Base-by-base conservation (phyloP, 2,113 vertebrate genomes). In the Cyphomyrus plagiostoma region DNA sequence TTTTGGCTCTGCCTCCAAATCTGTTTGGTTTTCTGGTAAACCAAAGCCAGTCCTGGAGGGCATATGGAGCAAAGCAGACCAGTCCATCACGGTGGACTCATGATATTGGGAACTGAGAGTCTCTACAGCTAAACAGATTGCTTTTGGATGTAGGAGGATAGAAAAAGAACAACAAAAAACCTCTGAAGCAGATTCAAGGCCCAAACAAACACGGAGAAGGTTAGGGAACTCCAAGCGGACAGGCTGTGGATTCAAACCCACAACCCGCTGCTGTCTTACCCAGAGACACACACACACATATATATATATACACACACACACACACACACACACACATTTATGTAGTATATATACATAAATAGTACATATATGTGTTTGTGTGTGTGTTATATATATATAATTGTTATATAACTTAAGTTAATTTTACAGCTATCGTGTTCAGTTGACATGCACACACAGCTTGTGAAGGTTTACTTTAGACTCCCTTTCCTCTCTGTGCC, bases 341-440 rank as follows among this genome's bases (percentile, higher is more conserved):
- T 35, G 35, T 35, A 35, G 35, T 35, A 35, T 35, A 50, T 50
- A 13, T 49, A 53, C 11, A 53, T 21, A 53, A 1, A 48, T 48
- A 48, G 4, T 11, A 50, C 7, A 50, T 50, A 13, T 50, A 15
- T 15, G 6, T 15, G 3, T 52, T 3, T 58, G 42, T 45, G 42
- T 45, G 35, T 35, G n/a, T n/a, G n/a, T n/a, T 42, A 58, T n/a
- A 30, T 86, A 50, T 86, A 86, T 86, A 86, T 86, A 52, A 86
- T 86, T 50, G n/a, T 86, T 86, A 86, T 86, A 52, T 86, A 86
- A 86, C 48, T 17, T 86, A 86, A 52, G 85, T 53, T 4, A 87
- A 87, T 87, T 87, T 87, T 87, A 56, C 85, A 87, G 85, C 85
- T 53, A 42, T 56, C 30, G 17, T 48, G 49, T 87, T 56, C 48